Base-by-base conservation (phyloP, 2,797 vertebrate genomes). In the Apogon hyalosoma region DNA sequence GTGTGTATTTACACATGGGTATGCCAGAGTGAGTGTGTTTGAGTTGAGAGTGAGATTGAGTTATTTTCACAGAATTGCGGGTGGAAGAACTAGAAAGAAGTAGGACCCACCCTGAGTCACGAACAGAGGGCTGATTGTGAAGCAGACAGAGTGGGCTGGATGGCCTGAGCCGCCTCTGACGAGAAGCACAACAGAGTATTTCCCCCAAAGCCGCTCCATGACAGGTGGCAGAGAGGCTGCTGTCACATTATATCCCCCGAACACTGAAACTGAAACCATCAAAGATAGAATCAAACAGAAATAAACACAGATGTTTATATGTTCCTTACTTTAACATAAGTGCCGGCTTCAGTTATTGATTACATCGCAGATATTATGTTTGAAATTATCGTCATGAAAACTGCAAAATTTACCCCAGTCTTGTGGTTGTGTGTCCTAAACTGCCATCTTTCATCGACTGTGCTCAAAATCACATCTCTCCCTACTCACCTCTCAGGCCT, bases 81-180 rank as follows among this genome's bases (percentile, higher is more conserved):
- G 73, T 81, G 87, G 80, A 88, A 83, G 87, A 78, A 84, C 83
- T 11, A 2, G 59, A 79, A 89, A 84, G 87, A 78, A 85, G 83
- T 8, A 2, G 63, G 87, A 91, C 89, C 88, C 89, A 87, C 91
- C 88, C 89, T 71, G 71, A 84, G 79, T 75, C 84, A 66, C 0
- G 84, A 92, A 94, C 92, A 94, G 92, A 92, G 90, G 75, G 65
- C 39, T 80, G 88, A 92, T 94, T 93, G 93, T 94, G 78, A 66
- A 63, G 80, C 78, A 77, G 85, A 61, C 74, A 31, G 75, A 89
- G 82, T 75, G 60, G 70, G 74, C 63, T 85, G 79, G 78, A 76
- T 16, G 77, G 74, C 53, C 72, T 51, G 64, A 67, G 66, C 70
- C 47, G 40, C 69, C 80, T 84, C 77, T 53, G 52, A 69, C 69